Conservation (phyloP, 2,113 vertebrate genomes). For the Myiopsitta monachus region DNA sequence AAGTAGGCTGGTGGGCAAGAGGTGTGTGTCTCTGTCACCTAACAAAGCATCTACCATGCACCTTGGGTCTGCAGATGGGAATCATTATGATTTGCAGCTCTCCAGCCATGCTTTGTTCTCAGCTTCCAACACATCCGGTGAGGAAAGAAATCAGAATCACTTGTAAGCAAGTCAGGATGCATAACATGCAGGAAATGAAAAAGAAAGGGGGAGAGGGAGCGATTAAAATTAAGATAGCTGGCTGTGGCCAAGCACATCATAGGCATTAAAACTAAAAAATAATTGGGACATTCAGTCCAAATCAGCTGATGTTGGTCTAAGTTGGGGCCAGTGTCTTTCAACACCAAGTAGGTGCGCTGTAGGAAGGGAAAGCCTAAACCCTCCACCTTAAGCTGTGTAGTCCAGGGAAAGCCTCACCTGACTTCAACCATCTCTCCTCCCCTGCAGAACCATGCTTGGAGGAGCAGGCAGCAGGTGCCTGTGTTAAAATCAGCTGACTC, state of each 20-base stretch:
- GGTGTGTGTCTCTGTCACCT: background rate
- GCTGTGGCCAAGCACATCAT: background rate
- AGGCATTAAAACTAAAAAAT: background rate
- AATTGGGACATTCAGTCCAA: background rate
- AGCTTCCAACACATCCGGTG: background rate
- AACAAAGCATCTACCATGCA: background rate
- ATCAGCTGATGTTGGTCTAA: background rate
- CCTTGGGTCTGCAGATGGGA: background rate
- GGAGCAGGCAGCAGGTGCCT: background rate
- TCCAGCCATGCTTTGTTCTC: background rate
- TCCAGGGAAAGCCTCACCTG: background rate
- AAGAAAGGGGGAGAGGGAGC: background rate
- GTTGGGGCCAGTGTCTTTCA: background rate
- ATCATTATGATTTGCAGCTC: background rate
- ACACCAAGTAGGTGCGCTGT: background rate
- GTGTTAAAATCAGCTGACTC: background rate
- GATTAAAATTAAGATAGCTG: background rate
- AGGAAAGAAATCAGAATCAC: background rate
- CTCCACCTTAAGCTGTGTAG: background rate
- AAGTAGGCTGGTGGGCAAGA: background rate
- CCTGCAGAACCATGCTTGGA: background rate
- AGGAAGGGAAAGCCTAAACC: background rate
- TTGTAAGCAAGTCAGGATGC: background rate
- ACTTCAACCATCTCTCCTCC: background rate
- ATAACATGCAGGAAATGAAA: conserved; percentile 3